Percentiles rank a stretch among this genome's conserved stretches.
phyloP scores from a whole-genome alignment of 2,797 vertebrate species.

The Tenualosa thibaudeaui region DNA sequence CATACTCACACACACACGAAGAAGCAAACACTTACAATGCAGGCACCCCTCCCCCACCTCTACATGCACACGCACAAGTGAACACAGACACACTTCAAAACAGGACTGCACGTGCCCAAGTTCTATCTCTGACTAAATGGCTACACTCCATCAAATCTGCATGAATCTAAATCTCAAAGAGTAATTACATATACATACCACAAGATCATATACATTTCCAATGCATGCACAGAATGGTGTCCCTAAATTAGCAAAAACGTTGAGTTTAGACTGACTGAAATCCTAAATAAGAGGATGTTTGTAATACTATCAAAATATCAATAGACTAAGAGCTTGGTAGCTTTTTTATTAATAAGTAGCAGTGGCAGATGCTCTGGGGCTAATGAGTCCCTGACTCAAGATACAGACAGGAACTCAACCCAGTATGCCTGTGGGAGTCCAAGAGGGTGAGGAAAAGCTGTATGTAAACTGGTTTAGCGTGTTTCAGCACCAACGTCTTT shows the following conservation, averaged over 20 bases:
- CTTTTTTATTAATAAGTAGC: background rate
- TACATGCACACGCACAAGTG: slow-evolving; percentile 32
- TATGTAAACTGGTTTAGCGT: background rate
- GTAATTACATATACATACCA: background rate
- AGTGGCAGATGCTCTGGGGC: background rate
- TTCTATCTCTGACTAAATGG: background rate
- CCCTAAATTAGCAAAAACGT: background rate
- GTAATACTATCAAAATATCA: background rate
- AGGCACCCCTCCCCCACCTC: slow-evolving; percentile 55
- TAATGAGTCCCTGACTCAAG: background rate
- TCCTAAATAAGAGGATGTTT: slow-evolving; percentile 7
- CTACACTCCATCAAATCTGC: background rate
- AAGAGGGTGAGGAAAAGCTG: background rate
- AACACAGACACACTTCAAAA: background rate
- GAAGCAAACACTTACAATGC: slow-evolving; percentile 30
- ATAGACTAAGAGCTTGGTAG: background rate
- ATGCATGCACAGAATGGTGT: too few species aligned
- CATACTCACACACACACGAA: slow-evolving; percentile 25
- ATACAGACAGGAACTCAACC: background rate
- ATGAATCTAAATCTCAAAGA: background rate
- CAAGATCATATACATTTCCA: too few species aligned
- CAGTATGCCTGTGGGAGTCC: background rate
- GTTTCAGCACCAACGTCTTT: background rate
- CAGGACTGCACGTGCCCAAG: slow-evolving; percentile 17
- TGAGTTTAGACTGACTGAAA: background rate